phyloP scores from a whole-genome alignment of 2,888 invertebrate genomes.

The Sarcophaga rosellei region DNA sequence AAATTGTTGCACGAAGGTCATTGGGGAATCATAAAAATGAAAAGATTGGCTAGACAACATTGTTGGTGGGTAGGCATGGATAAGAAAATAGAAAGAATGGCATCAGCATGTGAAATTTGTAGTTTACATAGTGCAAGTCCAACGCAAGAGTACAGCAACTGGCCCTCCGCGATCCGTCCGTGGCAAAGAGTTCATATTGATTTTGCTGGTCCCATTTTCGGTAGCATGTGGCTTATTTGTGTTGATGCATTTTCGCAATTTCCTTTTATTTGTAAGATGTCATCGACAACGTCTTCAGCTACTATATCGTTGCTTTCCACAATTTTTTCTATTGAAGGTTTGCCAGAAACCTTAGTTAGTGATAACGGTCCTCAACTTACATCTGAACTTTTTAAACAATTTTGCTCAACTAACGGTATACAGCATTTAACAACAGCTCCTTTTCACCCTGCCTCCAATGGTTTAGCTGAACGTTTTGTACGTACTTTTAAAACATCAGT shows the following conservation, averaged over 20 bases:
- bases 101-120: conserved; percentile 6
- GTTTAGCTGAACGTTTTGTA: no score
- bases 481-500: no score
- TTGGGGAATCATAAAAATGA: conserved; percentile 1
- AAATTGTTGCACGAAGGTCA: conserved; percentile 15
- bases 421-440: no score
- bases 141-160: conserved; percentile 41
- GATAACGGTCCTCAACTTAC: no score
- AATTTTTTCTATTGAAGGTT: conserved; percentile 1
- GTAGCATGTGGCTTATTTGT: conserved; percentile 42
- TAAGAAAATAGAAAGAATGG: conserved; percentile 12
- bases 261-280: conserved; percentile 32
- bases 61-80: conserved; percentile 20
- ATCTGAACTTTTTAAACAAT: no score
- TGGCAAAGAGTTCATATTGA: conserved; percentile 80
- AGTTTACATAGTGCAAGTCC: conserved; percentile 13
- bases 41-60: conserved; percentile 27
- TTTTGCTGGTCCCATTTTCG: conserved; percentile 73
- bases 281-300: conserved; percentile 21
- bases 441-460: no score
- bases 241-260: conserved; percentile 46
- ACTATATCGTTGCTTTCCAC: conserved; percentile 22
- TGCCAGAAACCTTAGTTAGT: background rate
- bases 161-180: conserved; percentile 70
- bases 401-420: no score